Evolutionary conservation across 2,797 vertebrate species (phyloP).

Genomic region (Acipenser ruthenus): DNA sequence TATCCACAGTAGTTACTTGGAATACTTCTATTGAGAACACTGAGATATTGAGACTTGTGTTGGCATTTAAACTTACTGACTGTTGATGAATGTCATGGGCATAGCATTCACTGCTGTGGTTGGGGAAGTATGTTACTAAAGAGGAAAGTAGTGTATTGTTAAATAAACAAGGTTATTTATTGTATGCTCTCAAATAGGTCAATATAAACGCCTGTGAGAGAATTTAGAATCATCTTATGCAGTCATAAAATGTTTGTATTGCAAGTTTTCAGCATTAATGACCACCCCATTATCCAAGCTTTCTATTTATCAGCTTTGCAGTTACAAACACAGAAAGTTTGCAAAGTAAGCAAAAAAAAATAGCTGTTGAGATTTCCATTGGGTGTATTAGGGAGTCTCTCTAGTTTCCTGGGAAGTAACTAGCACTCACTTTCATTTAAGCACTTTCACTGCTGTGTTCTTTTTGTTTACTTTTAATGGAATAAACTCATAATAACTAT

Average conservation of each 20-base stretch:
- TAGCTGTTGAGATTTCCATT: neutral
- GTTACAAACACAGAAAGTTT: neutral
- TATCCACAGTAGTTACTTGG: no score
- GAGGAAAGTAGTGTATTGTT: neutral
- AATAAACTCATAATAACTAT: no score
- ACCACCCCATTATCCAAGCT: neutral
- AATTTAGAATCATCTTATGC: neutral
- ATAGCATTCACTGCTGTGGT: no score
- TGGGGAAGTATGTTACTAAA: no score
- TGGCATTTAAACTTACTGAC: no score
- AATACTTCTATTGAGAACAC: no score
- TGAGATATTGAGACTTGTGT: no score
- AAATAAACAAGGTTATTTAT: neutral
- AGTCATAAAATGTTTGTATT: constrained; percentile 1
- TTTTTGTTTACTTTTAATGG: no score
- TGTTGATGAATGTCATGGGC: no score
- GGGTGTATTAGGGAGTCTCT: neutral
- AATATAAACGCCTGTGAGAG: neutral
- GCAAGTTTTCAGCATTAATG: neutral
- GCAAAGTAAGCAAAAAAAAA: neutral
- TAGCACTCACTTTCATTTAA: neutral
- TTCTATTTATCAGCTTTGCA: neutral
- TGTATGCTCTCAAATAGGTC: neutral
- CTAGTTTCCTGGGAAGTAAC: neutral
- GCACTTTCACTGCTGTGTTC: no score